A percentile compares a stretch with the other conserved stretches of the same genome.
Evolutionary conservation across 2,888 invertebrate genomes (phyloP).

Genomic region (Plagodis pulveraria): DNA sequence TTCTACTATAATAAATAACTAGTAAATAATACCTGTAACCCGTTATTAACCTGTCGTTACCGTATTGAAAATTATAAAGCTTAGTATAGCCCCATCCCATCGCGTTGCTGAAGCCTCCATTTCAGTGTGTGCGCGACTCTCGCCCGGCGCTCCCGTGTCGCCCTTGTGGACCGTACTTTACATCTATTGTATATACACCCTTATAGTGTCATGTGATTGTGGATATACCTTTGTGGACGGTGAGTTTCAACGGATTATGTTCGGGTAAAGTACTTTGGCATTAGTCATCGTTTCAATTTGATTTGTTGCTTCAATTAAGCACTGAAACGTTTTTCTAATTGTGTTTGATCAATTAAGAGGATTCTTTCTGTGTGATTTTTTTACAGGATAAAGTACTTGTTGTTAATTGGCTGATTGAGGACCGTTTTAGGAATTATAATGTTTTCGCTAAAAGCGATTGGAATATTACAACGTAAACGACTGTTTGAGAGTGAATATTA

Average conservation of each 20-base stretch:
- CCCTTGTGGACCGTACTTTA: slow-evolving; percentile 31
- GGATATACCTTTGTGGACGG: slow-evolving; percentile 33
- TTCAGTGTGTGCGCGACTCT: slow-evolving; percentile 47
- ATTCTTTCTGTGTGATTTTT: background rate
- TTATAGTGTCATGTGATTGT: slow-evolving; percentile 26
- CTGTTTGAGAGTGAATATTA: too few relatives aligned
- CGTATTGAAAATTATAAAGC: slow-evolving; percentile 2
- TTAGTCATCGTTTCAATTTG: slow-evolving; percentile 4
- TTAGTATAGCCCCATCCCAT: slow-evolving; percentile 23
- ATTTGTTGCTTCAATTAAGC: background rate
- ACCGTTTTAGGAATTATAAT: slow-evolving; percentile 3
- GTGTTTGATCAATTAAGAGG: slow-evolving; percentile 9
- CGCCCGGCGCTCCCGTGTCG: slow-evolving; percentile 39
- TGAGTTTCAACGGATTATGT: slow-evolving; percentile 18
- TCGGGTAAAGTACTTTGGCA: slow-evolving; percentile 6
- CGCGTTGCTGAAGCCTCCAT: slow-evolving; percentile 42
- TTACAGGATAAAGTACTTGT: background rate
- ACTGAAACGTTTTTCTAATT: slow-evolving; percentile 1
- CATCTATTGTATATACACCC: slow-evolving; percentile 16
- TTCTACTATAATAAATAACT: too few relatives aligned
- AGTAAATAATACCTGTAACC: too few relatives aligned
- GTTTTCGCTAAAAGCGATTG: background rate
- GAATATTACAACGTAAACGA: background rate
- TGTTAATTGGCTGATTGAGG: background rate
- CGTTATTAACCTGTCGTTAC: background rate